Base-by-base conservation (phyloP, 2,888 invertebrate species). In the Drosophila trichaetosa region DNA sequence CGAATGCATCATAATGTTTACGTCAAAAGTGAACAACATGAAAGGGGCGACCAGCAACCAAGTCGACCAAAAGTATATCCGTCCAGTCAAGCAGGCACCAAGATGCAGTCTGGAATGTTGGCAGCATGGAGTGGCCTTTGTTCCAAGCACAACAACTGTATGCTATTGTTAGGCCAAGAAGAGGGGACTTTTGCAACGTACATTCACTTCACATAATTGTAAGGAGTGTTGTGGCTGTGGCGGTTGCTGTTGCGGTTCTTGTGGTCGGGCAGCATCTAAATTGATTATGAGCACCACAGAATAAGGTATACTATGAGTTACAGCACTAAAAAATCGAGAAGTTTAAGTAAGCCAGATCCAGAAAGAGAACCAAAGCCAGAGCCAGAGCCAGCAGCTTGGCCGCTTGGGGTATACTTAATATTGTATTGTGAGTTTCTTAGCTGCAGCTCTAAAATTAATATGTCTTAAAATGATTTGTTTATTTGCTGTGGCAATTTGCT, bases 1-100 rank as follows among this genome's bases (percentile, higher is more conserved):
- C 86, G 83, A 87, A 87, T 89, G 85, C 87, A 89, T 87, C 86
- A 89, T 87, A 87, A 87, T 89, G 89, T 87, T 89, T 87, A 77
- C 83, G 83, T 87, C 89, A 84, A 83, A 89, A 89, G 72, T 83
- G 89, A 87, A 76, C 86, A 87, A 81, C 76, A 87, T 71, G 67
- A 88, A 82, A 77, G 46, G 46, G 24, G 46, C 24, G 16, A 46
- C 46, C 24, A 71, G 74, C 79, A 66, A 64, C 56, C 69, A 34
- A 61, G 36, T 69, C 69, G 61, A 51, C 51, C 64, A 58, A 33
- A 34, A 54, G 46, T 53, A 29, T 60, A 70, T 31, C 54, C 48
- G 59, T 46, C 51, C 46, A 58, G 42, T 34, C 53, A 27, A 48
- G 53, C 29, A 53, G 58, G 10, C 48, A 67, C 69, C 52, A 71